Conservation (phyloP, 2,113 vertebrate genomes). For the Tragelaphus buxtoni region DNA sequence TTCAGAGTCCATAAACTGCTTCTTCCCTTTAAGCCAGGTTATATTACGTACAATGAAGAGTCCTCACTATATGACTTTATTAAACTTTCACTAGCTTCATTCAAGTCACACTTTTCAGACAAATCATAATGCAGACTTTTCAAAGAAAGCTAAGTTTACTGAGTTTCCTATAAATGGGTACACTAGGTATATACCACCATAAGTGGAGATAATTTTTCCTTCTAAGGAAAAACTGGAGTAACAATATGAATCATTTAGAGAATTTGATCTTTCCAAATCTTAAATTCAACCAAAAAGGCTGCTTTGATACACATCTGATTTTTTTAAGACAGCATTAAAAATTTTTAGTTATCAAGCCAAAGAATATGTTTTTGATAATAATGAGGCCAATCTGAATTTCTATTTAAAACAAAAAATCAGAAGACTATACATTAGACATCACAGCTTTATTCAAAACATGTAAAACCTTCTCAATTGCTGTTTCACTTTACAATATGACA, state of each 20-base stretch:
- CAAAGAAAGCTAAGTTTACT: constrained; percentile 34
- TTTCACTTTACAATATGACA: not conserved
- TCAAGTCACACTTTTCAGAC: not conserved
- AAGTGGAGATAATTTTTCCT: not conserved
- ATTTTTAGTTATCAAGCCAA: not conserved
- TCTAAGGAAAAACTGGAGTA: not conserved
- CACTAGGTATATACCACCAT: not conserved
- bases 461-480: not conserved
- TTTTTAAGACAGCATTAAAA: not conserved
- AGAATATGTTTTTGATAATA: not conserved
- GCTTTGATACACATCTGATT: not conserved
- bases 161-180: not conserved
- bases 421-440: constrained; percentile 26
- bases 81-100: not conserved
- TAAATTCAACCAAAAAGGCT: constrained; percentile 20
- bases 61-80: not conserved
- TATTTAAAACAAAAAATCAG: not conserved
- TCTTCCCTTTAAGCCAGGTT: not conserved
- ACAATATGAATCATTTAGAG: not conserved
- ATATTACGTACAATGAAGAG: not conserved
- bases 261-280: not conserved
- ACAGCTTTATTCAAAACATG: constrained; percentile 28
- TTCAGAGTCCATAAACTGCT: not conserved
- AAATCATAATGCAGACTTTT: constrained; percentile 22
- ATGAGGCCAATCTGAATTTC: not conserved